Base-by-base conservation (phyloP, 2,113 vertebrate genomes). In the Balaeniceps rex region DNA sequence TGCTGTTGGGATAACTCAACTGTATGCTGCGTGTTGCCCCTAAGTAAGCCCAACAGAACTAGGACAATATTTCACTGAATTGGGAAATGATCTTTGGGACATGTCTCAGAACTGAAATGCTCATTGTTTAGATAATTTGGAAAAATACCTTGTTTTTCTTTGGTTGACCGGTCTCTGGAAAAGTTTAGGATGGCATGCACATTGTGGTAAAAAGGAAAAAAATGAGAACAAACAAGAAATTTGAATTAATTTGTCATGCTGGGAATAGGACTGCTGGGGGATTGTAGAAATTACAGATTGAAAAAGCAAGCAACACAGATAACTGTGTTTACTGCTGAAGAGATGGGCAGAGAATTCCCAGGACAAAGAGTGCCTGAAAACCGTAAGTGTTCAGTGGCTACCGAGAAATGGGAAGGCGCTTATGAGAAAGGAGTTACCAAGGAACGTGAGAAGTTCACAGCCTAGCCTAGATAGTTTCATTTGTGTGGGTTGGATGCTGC, bases 91-190 rank as follows among this genome's bases (percentile, higher is more conserved):
- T 70, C 66, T 89, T 80, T 64, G 75, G 91, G 75, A 87, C 24
- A 19, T 33, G 54, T 38, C 77, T 87, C 75, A 69, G 78, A 88
- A 93, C 54, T 91, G 55, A 97, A 97, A 87, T 82, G 57, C 34
- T 95, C 79, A 91, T 95, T 81, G 90, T 91, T 65, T 52, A 75
- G 80, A 52, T 25, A 36, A 93, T 93, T 83, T 90, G 85, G 87
- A 96, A 95, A 94, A 92, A 88, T 80, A 92, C 34, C 60, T 93
- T 96, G 83, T 87, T 96, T 94, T 88, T 36, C 80, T 93, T 88
- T 42, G 87, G 75, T 87, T 83, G 83, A 69, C 84, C 60, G 10
- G 74, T 85, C 74, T 95, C 90, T 91, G 92, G 89, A 94, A 96
- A 95, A 93, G 70, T 89, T 93, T 54, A 92, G 74, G 93, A 88